Conservation (phyloP, 2,797 vertebrate genomes). For the Decapterus maruadsi region DNA sequence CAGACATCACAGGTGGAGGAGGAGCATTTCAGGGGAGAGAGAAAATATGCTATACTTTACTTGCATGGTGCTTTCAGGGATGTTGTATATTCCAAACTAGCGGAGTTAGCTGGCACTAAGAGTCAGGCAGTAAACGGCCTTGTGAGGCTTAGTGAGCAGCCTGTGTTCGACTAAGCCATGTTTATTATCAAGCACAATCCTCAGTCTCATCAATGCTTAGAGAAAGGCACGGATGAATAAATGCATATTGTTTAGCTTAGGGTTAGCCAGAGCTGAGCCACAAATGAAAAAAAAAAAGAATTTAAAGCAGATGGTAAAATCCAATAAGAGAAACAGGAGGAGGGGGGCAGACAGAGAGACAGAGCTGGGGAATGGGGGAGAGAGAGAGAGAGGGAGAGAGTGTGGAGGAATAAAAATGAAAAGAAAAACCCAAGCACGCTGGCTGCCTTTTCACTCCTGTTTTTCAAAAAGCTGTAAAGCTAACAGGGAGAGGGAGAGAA, state of each 20-base stretch:
- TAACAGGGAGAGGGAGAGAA: conserved; percentile 75
- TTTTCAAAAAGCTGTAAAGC: conserved; percentile 81
- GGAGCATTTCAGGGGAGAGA: conserved; percentile 36
- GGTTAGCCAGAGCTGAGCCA: conserved; percentile 70
- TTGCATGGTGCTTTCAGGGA: conserved; percentile 37
- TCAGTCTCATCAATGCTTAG: conserved; percentile 76
- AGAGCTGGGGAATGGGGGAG: conserved; percentile 27
- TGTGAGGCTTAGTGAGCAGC: conserved; percentile 71
- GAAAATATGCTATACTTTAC: conserved; percentile 11
- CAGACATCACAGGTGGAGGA: conserved; percentile 44
- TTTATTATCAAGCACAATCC: conserved; percentile 78
- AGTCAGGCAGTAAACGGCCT: conserved; percentile 68
- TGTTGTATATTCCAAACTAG: conserved; percentile 57
- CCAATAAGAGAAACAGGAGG: conserved; percentile 57
- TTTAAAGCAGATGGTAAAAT: conserved; percentile 75
- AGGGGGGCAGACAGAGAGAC: conserved; percentile 20
- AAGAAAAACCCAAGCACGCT: conserved; percentile 53
- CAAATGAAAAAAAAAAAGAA: conserved; percentile 64
- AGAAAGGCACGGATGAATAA: conserved; percentile 75
- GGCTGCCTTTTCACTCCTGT: conserved; percentile 67
- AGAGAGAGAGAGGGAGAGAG: conserved; percentile 14
- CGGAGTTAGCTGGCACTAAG: conserved; percentile 63
- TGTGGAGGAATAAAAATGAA: conserved; percentile 52
- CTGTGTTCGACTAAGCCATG: conserved; percentile 73
- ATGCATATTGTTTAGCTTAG: conserved; percentile 76